Evolutionary conservation across 1,140 invertebrate genomes (phyloP).

Genomic region (Protaetia brevitarsis): DNA sequence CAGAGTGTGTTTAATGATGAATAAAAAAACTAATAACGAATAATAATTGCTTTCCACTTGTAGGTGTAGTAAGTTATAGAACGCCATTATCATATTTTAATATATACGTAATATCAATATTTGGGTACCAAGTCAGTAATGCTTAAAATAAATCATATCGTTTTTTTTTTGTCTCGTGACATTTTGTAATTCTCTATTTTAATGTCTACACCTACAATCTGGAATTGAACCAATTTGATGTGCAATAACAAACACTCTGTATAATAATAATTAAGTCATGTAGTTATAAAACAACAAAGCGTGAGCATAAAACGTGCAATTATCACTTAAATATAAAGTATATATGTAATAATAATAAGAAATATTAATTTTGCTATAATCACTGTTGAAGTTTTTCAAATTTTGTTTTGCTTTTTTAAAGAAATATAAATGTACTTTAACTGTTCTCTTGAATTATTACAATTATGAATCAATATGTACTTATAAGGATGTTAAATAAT

Average conservation of each 20-base stretch:
- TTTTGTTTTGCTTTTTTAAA: constrained; percentile 14
- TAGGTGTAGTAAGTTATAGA: too few species aligned
- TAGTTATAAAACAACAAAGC: background rate
- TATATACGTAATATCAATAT: too few species aligned
- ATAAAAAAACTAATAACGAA: background rate
- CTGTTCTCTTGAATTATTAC: constrained; percentile 5
- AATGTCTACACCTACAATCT: too few species aligned
- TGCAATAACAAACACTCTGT: constrained; percentile 14
- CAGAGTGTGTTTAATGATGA: background rate
- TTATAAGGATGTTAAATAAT: constrained; percentile 8
- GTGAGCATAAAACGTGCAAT: background rate
- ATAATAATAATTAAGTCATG: background rate
- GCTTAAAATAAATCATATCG: too few species aligned
- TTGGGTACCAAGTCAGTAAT: too few species aligned
- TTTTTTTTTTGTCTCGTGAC: too few species aligned
- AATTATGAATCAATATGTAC: background rate
- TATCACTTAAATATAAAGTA: background rate
- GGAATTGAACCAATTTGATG: background rate
- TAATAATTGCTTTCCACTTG: too few species aligned
- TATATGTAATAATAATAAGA: background rate
- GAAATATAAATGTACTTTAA: constrained; percentile 11
- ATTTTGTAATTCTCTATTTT: too few species aligned
- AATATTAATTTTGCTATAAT: constrained; percentile 6
- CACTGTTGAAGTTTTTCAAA: constrained; percentile 9
- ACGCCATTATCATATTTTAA: too few species aligned